Evolutionary conservation across 2,113 vertebrate genomes (phyloP), one percentile per base, ranked within the genome.

Genomic region (Paracyprichromis sp.): DNA sequence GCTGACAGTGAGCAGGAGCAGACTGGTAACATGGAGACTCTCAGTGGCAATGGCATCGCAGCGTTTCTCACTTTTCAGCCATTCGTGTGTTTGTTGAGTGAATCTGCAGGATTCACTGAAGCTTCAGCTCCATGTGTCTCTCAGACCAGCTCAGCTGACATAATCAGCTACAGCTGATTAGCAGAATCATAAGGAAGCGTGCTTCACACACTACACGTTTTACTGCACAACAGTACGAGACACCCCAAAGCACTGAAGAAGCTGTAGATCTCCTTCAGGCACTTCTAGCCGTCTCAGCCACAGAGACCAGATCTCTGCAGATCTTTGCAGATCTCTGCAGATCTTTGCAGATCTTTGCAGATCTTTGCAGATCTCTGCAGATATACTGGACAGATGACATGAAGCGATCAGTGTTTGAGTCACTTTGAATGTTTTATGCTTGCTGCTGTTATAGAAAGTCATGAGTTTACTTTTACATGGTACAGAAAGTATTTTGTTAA

Each of bases 341-440:
- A 4, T 47, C 4, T 8, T 0, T 31, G 6, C 6, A 31, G 29
- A 31, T 31, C 31, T 31, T 0, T 31, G 31, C 38, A 40, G 38
- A 11, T 5, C 40, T 13, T 0, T 13, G 5, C 40, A 9, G 36
- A 12, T 6, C 43, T 16, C 0, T 16, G 6, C 45, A 47, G 45
- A 17, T 50, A 1, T 8, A 50, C 16, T 17, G 45, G 45, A 50
- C 7, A 50, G 7, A 50, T 50, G 16, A 50, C 16, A 50, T 17
- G 47, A 50, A 50, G 16, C 7, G 2, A 17, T 52, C 50, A 9
- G 50, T 19, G 4, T 52, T 52, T 54, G 52, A 54, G 52, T 54
- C 52, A 54, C n/a, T 56, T 56, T 56, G n/a, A 24, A 56, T 56
- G 0, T 56, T 56, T 56, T 56, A 13, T 56, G 10, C 21, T 56